phyloP scores from a whole-genome alignment of 2,797 vertebrate species.

The Muscicapa striata region DNA sequence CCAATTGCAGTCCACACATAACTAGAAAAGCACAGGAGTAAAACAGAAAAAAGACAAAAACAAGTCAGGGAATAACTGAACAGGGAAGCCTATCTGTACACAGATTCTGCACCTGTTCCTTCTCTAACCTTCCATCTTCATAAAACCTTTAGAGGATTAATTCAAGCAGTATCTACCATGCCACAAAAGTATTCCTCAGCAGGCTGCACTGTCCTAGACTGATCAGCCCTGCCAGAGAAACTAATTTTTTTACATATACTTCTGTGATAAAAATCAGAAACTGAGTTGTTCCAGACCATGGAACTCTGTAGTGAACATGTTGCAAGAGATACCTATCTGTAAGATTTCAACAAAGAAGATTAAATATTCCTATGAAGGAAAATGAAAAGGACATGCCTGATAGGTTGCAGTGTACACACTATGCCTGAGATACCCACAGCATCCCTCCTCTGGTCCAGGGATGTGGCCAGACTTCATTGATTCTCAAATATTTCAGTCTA shows the following conservation, averaged over 20 bases:
- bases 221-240: not conserved
- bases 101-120: not conserved
- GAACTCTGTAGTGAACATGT: not conserved
- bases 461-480: not conserved
- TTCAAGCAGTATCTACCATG: not conserved
- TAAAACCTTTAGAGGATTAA: not conserved
- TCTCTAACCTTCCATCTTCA: not conserved
- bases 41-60: not conserved
- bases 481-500: not conserved
- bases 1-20: not conserved
- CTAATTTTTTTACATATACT: not conserved
- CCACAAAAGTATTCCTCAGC: not conserved
- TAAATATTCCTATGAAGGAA: not conserved
- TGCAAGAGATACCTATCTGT: not conserved
- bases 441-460: not conserved
- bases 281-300: not conserved
- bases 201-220: not conserved
- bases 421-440: not conserved
- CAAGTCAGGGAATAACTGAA: not conserved
- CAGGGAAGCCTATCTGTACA: not conserved
- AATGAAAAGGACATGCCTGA: not conserved
- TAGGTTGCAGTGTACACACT: not conserved
- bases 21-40: not conserved
- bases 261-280: not conserved
- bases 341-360: not conserved